phyloP scores from a whole-genome alignment of 2,113 vertebrate species.

The Rhabdomys dilectus region DNA sequence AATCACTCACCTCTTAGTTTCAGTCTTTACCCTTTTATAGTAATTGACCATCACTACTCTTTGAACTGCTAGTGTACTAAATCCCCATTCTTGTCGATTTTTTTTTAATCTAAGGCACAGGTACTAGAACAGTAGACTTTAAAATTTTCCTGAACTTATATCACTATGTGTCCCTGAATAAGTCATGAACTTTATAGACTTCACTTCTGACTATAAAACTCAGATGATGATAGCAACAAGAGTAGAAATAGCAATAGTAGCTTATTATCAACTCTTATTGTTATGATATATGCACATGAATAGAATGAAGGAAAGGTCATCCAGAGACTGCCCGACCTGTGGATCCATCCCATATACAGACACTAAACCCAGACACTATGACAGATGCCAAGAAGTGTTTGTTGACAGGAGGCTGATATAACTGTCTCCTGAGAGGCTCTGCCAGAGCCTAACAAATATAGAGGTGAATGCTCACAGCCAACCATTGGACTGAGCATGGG shows the following conservation, averaged over 20 bases:
- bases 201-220: background rate
- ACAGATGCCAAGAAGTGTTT: no score
- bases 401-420: no score
- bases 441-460: no score
- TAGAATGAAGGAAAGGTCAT: no score
- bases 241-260: background rate
- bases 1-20: background rate
- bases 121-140: background rate
- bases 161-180: background rate
- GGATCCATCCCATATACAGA: no score
- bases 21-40: background rate
- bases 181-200: background rate
- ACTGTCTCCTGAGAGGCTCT: no score
- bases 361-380: no score
- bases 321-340: no score
- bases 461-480: no score
- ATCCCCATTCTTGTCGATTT: background rate
- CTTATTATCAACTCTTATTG: background rate
- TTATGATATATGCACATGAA: background rate
- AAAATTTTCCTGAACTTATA: background rate
- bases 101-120: background rate
- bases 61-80: background rate
- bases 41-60: background rate
- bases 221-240: background rate
- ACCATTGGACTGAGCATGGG: no score